Evolutionary conservation across 2,888 invertebrate genomes (phyloP), one percentile per base, ranked within the genome.

Genomic region (Scotopteryx bipunctaria): DNA sequence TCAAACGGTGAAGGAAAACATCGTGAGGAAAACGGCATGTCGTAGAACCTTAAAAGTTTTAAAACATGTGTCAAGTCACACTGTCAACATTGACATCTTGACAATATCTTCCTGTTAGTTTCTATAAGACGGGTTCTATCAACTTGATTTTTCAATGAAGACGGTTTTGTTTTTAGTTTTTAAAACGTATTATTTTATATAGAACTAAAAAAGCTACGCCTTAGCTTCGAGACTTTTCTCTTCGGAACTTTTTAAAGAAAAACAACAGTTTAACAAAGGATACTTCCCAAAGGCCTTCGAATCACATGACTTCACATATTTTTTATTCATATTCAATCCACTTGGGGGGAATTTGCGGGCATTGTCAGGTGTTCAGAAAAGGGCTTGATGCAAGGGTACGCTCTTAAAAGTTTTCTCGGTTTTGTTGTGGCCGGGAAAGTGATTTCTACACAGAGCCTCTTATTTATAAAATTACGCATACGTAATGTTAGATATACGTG

Each of bases 311-410:
- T 61, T 56, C 52, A 50, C 57, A 60, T 58, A 58, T 66, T 69
- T 70, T 62, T 57, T 61, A 54, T 66, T 52, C 55, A 56, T 59
- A 55, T 51, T 53, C 56, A 59, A 61, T 56, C 59, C 51, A 31
- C 59, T 53, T 48, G 56, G 65, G 57, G 40, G 36, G 59, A 76
- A 77, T 78, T 79, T 76, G 69, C 52, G 61, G 48, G 73, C 57
- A 79, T 83, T 83, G 81, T 81, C 62, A 68, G 61, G 55, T 69
- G 63, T 67, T 64, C 65, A 46, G 63, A 73, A 74, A 68, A 70
- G 60, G 65, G 61, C 57, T 59, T 66, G 61, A 64, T 59, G 67
- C 62, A 67, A 67, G 61, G 66, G 69, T 69, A 67, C 59, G 59
- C 61, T 67, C 56, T 65, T 63, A 59, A 60, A 73, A 70, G 63